Evolutionary conservation across 2,797 vertebrate species (phyloP).

Genomic region (Paedocypris micromegethes): DNA sequence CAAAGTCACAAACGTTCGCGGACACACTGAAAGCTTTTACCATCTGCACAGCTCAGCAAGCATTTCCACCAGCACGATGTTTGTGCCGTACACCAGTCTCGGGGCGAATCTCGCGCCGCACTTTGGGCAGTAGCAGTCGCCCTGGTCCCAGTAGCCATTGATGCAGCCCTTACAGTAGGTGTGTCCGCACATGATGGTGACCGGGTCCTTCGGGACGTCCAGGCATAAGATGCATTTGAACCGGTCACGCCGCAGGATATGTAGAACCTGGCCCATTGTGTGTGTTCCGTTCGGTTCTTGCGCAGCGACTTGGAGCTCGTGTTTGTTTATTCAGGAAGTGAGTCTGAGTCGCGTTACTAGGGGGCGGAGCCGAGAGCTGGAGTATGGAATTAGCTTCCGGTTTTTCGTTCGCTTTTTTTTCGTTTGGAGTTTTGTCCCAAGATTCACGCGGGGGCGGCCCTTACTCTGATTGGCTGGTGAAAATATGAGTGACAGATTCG

Average conservation of each 20-base stretch:
- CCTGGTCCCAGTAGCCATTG: conserved; percentile 71
- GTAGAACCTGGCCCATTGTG: conserved; percentile 66
- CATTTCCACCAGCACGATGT: conserved; percentile 71
- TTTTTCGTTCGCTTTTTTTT: too few species aligned
- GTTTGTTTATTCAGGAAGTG: conserved; percentile 45
- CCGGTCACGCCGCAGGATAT: conserved; percentile 69
- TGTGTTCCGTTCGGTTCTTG: too few species aligned
- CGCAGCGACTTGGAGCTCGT: not conserved
- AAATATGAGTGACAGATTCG: too few species aligned
- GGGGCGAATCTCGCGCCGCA: conserved; percentile 68
- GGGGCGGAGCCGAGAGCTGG: conserved; percentile 14
- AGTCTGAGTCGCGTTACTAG: conserved; percentile 33
- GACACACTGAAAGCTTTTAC: conserved; percentile 54
- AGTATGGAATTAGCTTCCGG: too few species aligned
- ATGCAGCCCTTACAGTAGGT: conserved; percentile 70
- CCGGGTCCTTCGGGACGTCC: conserved; percentile 65
- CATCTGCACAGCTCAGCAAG: conserved; percentile 73
- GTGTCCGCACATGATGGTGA: conserved; percentile 73
- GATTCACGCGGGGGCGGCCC: too few species aligned
- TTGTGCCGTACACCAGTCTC: conserved; percentile 65
- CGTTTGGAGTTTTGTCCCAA: too few species aligned
- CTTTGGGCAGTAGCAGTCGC: conserved; percentile 67
- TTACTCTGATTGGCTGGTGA: too few species aligned
- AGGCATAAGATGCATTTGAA: conserved; percentile 73
- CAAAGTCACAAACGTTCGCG: not conserved